Percentiles rank a stretch among this genome's conserved stretches.
Evolutionary conservation across 2,888 invertebrate genomes (phyloP).

Genomic region (Acleris laterana): DNA sequence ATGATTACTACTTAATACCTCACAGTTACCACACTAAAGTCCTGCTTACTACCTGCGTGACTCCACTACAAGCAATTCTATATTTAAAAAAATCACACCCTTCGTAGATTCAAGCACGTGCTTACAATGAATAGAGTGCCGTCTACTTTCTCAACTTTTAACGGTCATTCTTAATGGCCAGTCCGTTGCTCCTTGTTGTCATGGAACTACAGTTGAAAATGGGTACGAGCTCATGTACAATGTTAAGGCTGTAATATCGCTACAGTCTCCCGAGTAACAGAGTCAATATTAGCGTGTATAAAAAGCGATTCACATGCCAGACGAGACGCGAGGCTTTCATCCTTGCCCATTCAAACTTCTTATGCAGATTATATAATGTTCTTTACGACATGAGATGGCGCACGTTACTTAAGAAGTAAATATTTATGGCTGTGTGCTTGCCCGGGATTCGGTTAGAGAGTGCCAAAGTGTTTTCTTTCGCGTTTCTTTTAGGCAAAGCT

Average conservation of each 20-base stretch:
- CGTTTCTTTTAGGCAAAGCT: not conserved
- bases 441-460: constrained; percentile 17
- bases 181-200: not conserved
- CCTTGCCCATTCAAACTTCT: constrained; percentile 80
- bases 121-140: not conserved
- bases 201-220: constrained; percentile 2
- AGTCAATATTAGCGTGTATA: constrained; percentile 71
- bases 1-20: no score
- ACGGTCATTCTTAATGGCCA: not conserved
- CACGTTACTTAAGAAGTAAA: constrained; percentile 79
- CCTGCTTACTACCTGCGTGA: no score
- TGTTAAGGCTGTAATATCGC: constrained; percentile 12
- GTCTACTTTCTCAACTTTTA: not conserved
- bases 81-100: no score
- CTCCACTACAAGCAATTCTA: no score
- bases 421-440: constrained; percentile 56
- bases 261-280: constrained; percentile 52
- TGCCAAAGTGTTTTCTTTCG: constrained; percentile 23
- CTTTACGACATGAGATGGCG: constrained; percentile 79
- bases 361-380: constrained; percentile 82
- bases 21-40: no score
- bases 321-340: constrained; percentile 76
- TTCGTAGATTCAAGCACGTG: no score
- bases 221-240: not conserved
- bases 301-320: constrained; percentile 80